Conservation (phyloP, 2,888 invertebrate species). For the Aleiodes alternator region DNA sequence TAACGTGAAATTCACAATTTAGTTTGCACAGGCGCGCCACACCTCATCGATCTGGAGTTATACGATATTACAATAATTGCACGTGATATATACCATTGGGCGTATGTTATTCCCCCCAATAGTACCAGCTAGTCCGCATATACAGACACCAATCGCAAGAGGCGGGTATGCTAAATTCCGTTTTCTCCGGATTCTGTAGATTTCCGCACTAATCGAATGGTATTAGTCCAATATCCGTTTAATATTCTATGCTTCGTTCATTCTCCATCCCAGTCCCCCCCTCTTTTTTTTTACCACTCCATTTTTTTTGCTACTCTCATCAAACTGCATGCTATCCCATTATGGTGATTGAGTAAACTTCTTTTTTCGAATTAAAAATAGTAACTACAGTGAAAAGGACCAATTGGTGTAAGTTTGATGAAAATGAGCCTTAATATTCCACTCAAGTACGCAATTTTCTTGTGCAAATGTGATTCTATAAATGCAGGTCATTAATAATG, state of each 20-base stretch:
- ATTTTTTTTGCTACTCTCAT: too few species aligned
- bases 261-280: background rate
- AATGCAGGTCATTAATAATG: too few species aligned
- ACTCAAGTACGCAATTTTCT: too few species aligned
- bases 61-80: conserved; percentile 45
- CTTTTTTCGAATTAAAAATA: too few species aligned
- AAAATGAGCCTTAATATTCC: too few species aligned
- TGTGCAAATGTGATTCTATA: too few species aligned
- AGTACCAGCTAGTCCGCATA: background rate
- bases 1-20: conserved; percentile 54
- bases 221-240: conserved; percentile 12
- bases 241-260: background rate
- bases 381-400: too few species aligned
- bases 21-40: conserved; percentile 54
- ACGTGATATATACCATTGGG: background rate
- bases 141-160: background rate
- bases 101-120: background rate
- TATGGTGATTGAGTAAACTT: too few species aligned
- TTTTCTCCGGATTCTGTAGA: conserved; percentile 23
- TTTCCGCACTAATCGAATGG: conserved; percentile 30
- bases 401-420: too few species aligned
- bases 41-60: conserved; percentile 43
- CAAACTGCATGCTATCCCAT: too few species aligned
- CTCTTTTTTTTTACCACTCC: background rate
- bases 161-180: background rate